These are phyloP conservation scores for Chondrosia reniformis DNA, from an alignment of 37 sponge, comb jelly and placozoan species.

Conservation along the genomic window DNA sequence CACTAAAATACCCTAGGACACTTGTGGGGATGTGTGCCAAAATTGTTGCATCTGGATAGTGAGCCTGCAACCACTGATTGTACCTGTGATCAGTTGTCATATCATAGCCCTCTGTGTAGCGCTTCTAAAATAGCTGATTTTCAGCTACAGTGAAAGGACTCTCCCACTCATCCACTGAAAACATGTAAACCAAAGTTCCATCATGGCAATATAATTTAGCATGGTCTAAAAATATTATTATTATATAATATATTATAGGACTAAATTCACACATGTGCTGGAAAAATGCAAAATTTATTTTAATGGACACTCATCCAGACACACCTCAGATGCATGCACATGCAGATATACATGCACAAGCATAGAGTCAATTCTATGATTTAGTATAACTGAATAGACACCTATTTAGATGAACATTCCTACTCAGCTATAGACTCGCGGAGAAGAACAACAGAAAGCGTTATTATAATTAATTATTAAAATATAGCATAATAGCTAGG, in stretches of 20 bases:
- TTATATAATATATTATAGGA: too few species aligned
- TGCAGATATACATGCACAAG: neutral
- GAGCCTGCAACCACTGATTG: neutral
- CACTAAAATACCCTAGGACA: too few species aligned
- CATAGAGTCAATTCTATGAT: neutral
- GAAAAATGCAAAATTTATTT: neutral
- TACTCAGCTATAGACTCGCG: neutral
- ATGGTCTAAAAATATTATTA: neutral
- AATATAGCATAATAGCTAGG: neutral
- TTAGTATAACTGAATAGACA: neutral
- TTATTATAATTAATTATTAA: neutral
- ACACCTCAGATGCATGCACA: neutral
- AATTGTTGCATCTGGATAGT: neutral
- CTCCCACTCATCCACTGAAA: neutral
- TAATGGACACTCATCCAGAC: neutral
- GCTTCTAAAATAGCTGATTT: neutral
- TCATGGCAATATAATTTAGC: neutral
- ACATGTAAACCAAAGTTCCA: too few species aligned
- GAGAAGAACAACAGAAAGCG: neutral
- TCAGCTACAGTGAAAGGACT: conserved; percentile 15
- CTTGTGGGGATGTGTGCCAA: neutral
- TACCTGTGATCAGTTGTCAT: too few species aligned
- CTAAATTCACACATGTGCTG: too few species aligned
- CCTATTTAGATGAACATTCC: neutral
- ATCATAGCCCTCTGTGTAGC: too few species aligned